Base-by-base conservation (phyloP, 1,140 invertebrate genomes). In the Aricia agestis region DNA sequence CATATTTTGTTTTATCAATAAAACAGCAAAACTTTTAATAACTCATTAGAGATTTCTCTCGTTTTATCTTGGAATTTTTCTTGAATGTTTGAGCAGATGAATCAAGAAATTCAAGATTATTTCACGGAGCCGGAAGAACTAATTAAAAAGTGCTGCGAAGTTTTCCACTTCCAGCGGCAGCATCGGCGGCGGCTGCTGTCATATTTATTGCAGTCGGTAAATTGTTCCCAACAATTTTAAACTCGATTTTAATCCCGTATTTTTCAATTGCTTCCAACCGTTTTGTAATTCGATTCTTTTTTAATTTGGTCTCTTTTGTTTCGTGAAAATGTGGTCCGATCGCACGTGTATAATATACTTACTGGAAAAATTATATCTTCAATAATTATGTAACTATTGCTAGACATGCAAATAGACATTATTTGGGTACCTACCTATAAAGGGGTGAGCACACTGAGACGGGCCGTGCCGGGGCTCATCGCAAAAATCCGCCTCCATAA, bases 61-160 rank as follows among this genome's bases (percentile, higher is more conserved):
- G 45, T 52, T 52, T 1, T 15, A 11, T 52, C 45, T 11, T 9
- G 45, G 9, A 52, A 52, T 15, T 52, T 52, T 36, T 13, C 45
- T 11, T 11, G 45, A 52, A 52, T 52, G 9, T 13, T 52, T 36
- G 74, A 76, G 45, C 71, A 92, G 91, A 92, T 92, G 92, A 90
- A 88, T 76, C 79, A 85, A 76, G 90, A 92, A 71, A 82, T 92
- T 67, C 86, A 89, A 82, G 88, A 92, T 73, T 92, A 89, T 78
- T 92, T 92, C 67, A 89, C 86, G 17, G 90, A 92, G 67, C 92
- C 92, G 1, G 89, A 91, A 73, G 91, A 92, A 78, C 78, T 92
- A 76, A 82, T 92, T 70, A 86, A 85, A 73, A 92, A 92, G 72
- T 79, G 85, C 41, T 88, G 84, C 66, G 84, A 88, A 82, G 85